phyloP scores from a whole-genome alignment of 2,888 invertebrate species.

The Ceramica pisi region DNA sequence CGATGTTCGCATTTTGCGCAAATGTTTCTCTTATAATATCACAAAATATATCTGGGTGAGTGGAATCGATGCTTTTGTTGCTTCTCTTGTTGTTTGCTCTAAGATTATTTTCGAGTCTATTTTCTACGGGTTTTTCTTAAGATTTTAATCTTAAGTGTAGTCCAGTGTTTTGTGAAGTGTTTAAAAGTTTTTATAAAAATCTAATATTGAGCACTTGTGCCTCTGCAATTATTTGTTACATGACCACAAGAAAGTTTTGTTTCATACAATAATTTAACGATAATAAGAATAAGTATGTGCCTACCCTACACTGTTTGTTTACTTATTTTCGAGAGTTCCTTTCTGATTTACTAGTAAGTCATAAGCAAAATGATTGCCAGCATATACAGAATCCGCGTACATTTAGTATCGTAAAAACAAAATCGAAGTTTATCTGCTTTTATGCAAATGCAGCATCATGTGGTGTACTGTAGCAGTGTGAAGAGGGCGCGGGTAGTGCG shows the following conservation, averaged over 20 bases:
- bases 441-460: constrained; percentile 68
- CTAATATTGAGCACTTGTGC: neutral
- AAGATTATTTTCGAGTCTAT: constrained; percentile 45
- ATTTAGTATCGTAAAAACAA: constrained; percentile 53
- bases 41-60: constrained; percentile 72
- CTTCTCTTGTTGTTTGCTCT: constrained; percentile 60
- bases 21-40: constrained; percentile 84
- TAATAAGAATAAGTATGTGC: constrained; percentile 1
- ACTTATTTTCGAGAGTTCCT: neutral
- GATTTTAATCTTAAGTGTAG: constrained; percentile 43
- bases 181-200: neutral
- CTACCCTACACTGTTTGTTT: constrained; percentile 3
- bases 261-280: neutral
- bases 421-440: constrained; percentile 61
- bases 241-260: neutral
- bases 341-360: constrained; percentile 39
- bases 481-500: constrained; percentile 53
- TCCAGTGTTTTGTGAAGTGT: constrained; percentile 4
- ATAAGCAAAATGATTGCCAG: constrained; percentile 43
- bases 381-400: constrained; percentile 33
- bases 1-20: constrained; percentile 81
- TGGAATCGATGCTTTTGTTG: constrained; percentile 68
- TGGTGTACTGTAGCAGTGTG: constrained; percentile 50
- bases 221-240: neutral
- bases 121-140: constrained; percentile 36